Evolutionary conservation across 2,113 vertebrate genomes (phyloP).

Genomic region (Pelecanus crispus): DNA sequence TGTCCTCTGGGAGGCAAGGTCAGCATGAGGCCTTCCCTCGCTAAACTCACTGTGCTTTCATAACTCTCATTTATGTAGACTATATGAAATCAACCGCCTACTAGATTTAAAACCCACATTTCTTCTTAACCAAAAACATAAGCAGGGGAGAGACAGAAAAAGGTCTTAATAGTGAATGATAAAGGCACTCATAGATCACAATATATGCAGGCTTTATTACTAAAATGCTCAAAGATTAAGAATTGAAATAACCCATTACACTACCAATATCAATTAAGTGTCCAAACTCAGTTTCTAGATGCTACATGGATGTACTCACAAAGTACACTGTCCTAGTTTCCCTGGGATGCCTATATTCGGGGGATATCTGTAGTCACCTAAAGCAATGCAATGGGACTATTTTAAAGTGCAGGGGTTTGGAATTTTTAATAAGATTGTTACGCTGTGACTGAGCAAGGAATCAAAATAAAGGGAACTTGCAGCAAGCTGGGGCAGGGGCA

Average conservation of each 20-base stretch:
- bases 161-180: neutral
- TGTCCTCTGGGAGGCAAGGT: conserved; percentile 32
- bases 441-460: too few relatives aligned
- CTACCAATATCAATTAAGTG: neutral
- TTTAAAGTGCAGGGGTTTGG: neutral
- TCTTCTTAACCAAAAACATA: conserved; percentile 42
- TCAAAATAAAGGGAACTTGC: neutral
- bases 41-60: conserved; percentile 32
- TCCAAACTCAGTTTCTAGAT: neutral
- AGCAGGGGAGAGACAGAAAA: neutral
- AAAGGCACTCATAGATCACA: neutral
- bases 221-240: neutral
- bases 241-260: neutral
- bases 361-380: neutral
- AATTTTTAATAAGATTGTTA: neutral
- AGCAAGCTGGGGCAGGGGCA: neutral
- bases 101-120: conserved; percentile 22
- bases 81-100: neutral
- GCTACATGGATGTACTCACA: neutral
- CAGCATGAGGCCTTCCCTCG: neutral
- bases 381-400: neutral
- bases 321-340: neutral
- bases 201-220: neutral
- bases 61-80: conserved; percentile 12
- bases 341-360: neutral